Evolutionary conservation across 2,113 vertebrate species (phyloP).

Genomic region (Sminthopsis crassicaudata): DNA sequence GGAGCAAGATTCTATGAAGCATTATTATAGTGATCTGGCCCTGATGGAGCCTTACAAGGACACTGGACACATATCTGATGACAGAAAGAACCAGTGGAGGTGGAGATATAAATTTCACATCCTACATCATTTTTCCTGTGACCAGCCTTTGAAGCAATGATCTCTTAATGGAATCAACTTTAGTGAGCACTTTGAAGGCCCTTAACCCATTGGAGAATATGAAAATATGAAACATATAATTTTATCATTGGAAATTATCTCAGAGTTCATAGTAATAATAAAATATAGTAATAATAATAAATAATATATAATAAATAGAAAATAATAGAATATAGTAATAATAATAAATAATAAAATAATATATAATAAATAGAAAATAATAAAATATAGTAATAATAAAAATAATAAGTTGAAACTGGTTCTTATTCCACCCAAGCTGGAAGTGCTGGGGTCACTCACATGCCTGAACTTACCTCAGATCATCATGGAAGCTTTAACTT

Average conservation of each 20-base stretch:
- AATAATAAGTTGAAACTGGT: neutral
- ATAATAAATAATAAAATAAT: too few relatives aligned
- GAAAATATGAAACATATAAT: neutral
- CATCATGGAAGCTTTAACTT: neutral
- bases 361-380: too few relatives aligned
- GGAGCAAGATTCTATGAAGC: neutral
- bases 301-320: too few relatives aligned
- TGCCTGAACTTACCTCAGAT: neutral
- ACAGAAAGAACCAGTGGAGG: neutral
- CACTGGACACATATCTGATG: neutral
- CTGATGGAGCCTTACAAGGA: neutral
- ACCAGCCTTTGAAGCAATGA: neutral
- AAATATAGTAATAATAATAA: too few relatives aligned
- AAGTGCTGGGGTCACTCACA: neutral
- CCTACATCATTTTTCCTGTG: neutral
- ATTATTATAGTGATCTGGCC: neutral
- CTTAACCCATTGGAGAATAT: neutral
- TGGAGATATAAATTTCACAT: neutral
- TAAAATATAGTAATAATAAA: too few relatives aligned
- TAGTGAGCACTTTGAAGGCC: constrained; percentile 1
- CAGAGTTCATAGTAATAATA: neutral
- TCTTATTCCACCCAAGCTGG: neutral
- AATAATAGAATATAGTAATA: too few relatives aligned
- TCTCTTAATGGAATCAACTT: neutral
- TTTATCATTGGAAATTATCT: neutral